Base-by-base conservation (phyloP, 2,797 vertebrate genomes). In the Triplophysa bombifrons region DNA sequence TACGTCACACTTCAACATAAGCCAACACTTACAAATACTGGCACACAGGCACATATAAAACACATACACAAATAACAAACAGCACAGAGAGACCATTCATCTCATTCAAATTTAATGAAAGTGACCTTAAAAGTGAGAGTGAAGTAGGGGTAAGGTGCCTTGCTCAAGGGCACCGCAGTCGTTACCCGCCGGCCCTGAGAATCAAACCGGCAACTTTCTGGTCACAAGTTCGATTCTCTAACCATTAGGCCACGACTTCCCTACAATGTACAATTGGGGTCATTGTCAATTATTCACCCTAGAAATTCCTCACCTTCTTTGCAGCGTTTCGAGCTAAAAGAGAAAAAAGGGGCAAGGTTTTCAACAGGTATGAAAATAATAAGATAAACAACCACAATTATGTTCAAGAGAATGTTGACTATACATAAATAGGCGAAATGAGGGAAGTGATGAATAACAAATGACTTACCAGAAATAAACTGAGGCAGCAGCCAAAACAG, bases 391-490 rank as follows among this genome's bases (percentile, higher is more conserved):
- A n/a, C 41, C 0, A 1, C 6, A 38, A 38, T 38, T 7, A 8
- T 41, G 38, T 46, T 46, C 17, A 25, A n/a, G n/a, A n/a, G 1
- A 74, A 64, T 7, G 41, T 11, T 25, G 20, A 58, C n/a, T 20
- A 58, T 46, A 8, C 11, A 41, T 22, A n/a, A 56, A 44, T 6
- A 10, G 9, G 65, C 53, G 3, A 75, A 65, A 55, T 66, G 3
- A 55, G 16, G 16, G 73, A 65, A 5, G 22, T 2, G 38, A 30
- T 34, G 65, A 5, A 46, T 3, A 63, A 48, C 9, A 34, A 41
- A 69, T 27, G 7, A 83, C 87, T 91, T 85, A 94, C 94, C 88
- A 90, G 72, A 55, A 67, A 76, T 0, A 48, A 85, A 76, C 60
- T 58, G 55, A 14, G 1, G 48, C n/a, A 93, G 69, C 80, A 88